Conservation (phyloP, 2,113 vertebrate genomes). For the Macrotis lagotis region DNA sequence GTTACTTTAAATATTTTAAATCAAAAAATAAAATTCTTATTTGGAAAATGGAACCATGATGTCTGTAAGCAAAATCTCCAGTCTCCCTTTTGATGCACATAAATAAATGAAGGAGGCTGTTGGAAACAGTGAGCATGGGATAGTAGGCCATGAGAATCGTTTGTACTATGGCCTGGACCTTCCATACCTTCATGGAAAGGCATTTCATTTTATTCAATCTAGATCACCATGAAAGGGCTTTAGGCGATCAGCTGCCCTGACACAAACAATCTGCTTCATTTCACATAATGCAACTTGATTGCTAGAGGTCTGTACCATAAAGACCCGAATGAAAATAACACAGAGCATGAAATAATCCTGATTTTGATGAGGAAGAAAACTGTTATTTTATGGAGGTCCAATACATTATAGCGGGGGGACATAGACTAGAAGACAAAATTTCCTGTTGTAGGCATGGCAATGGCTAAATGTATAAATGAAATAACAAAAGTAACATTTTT, state of each 20-base stretch:
- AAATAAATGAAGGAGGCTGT: neutral
- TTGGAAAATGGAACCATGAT: neutral
- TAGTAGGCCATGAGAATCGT: neutral
- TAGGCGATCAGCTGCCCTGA: neutral
- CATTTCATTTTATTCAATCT: neutral
- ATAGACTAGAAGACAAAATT: neutral
- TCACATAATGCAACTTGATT: conserved; percentile 20
- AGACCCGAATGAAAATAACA: conserved; percentile 52
- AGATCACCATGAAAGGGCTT: conserved; percentile 29
- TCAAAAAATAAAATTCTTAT: conserved; percentile 10
- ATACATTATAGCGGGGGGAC: conserved; percentile 21
- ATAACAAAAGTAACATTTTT: conserved; percentile 63
- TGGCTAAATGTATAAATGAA: conserved; percentile 46
- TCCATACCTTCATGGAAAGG: neutral
- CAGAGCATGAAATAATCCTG: neutral
- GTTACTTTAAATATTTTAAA: neutral
- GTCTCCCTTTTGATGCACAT: conserved; percentile 6
- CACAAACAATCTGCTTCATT: conserved; percentile 36
- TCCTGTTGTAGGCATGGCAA: conserved; percentile 32
- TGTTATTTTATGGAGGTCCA: conserved; percentile 36
- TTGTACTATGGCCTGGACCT: neutral
- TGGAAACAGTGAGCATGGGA: neutral
- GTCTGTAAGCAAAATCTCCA: neutral
- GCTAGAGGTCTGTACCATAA: conserved; percentile 46
- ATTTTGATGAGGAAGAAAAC: conserved; percentile 43